Percentiles rank a stretch among this genome's conserved stretches.
Conservation (phyloP, 2,888 invertebrate genomes). For the Nudaria mundana region DNA sequence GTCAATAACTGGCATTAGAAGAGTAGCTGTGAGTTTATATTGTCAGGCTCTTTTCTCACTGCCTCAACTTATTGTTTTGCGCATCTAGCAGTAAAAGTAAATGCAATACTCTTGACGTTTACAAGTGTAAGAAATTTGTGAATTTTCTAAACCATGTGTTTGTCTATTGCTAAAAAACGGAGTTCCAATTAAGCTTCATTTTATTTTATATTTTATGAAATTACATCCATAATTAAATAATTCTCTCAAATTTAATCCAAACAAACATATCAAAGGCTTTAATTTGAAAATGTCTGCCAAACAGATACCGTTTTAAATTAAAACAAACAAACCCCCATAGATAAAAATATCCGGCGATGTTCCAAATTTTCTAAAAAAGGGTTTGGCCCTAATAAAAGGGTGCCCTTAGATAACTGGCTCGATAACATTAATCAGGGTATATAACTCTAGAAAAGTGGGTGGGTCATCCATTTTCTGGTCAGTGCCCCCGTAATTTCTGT, state of each 20-base stretch:
- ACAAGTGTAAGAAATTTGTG: too few relatives aligned
- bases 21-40: too few relatives aligned
- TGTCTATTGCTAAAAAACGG: too few relatives aligned
- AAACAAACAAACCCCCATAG: slow-evolving; percentile 38
- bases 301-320: slow-evolving; percentile 29
- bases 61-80: too few relatives aligned
- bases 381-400: slow-evolving; percentile 60
- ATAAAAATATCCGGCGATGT: slow-evolving; percentile 40
- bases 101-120: too few relatives aligned
- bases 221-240: slow-evolving; percentile 5
- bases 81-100: too few relatives aligned
- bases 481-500: slow-evolving; percentile 70
- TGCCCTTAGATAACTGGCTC: slow-evolving; percentile 59
- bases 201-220: slow-evolving; percentile 5
- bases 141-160: too few relatives aligned
- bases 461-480: slow-evolving; percentile 73
- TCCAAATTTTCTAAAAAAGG: slow-evolving; percentile 39
- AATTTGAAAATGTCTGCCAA: slow-evolving; percentile 13
- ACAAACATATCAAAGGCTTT: slow-evolving; percentile 1
- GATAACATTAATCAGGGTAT: slow-evolving; percentile 78
- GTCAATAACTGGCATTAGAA: too few relatives aligned
- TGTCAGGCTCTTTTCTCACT: too few relatives aligned
- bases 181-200: too few relatives aligned
- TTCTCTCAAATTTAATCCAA: slow-evolving; percentile 4
- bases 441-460: slow-evolving; percentile 50